Base-by-base conservation (phyloP, 2,888 invertebrate genomes). In the Sminthurinus aureus region DNA sequence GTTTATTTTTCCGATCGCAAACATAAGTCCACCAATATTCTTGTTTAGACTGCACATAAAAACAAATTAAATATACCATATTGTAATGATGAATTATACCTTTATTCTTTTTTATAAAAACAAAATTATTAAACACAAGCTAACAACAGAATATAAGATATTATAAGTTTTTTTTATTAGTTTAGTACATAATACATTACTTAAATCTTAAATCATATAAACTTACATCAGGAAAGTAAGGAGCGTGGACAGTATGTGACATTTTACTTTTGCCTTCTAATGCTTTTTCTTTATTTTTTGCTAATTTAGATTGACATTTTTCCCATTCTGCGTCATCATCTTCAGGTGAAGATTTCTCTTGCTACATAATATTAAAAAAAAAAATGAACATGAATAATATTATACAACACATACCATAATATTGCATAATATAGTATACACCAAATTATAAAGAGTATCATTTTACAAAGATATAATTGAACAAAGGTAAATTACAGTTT, bases 11-110 rank as follows among this genome's bases (percentile, higher is more conserved):
- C 89, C 96, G 94, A 92, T 99, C 99, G 91, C 96, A 96, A 89
- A 99, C 95, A 91, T 99, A 99, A 87, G 98, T 95, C 98, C 99
- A 99, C 99, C 99, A 99, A 91, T 96, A 98, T 91, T 99, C 99
- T 90, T 98, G 98, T 90, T 99, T 98, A 87, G 95, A 95, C 91
- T 93, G 88, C 0, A 89, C 89, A 76, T n/a, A n/a, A 83, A n/a
- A 77, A 22, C 38, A 73, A 83, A n/a, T 74, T 24, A 78, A 64
- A 22, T 75, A 22, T 6, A 13, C n/a, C n/a, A n/a, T n/a, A n/a
- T n/a, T n/a, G n/a, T n/a, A n/a, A n/a, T n/a, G n/a, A n/a, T n/a
- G n/a, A n/a, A n/a, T n/a, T n/a, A n/a, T n/a, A n/a, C n/a, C n/a
- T n/a, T n/a, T n/a, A n/a, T n/a, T n/a, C n/a, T n/a, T n/a, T n/a